Percentiles rank a stretch among this genome's conserved stretches.
phyloP scores from a whole-genome alignment of 2,888 invertebrate genomes.

The Callyntrura guangdongensis region DNA sequence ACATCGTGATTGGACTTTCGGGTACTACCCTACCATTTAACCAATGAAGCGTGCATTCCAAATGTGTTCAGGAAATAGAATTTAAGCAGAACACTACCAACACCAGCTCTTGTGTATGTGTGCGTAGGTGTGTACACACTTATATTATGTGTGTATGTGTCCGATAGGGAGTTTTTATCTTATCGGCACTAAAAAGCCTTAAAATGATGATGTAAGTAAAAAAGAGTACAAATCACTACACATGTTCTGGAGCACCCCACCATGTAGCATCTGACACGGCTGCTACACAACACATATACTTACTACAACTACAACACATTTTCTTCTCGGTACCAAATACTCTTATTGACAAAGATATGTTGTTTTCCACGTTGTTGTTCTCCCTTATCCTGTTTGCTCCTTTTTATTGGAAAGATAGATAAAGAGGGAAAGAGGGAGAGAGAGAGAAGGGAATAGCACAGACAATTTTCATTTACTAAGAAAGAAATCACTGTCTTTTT shows the following conservation, averaged over 20 bases:
- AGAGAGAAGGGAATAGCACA: slow-evolving; percentile 14
- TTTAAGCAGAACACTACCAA: no score
- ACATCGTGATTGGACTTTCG: no score
- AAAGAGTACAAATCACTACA: slow-evolving; percentile 59
- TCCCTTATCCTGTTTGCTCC: slow-evolving; percentile 34
- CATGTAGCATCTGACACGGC: slow-evolving; percentile 6
- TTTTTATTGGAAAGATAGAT: slow-evolving; percentile 41
- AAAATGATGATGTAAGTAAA: slow-evolving; percentile 58
- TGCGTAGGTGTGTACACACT: no score
- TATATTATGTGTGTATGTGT: no score
- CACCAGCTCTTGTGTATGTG: no score
- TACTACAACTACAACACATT: background rate
- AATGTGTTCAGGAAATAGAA: no score
- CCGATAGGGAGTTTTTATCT: background rate
- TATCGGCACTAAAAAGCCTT: slow-evolving; percentile 34
- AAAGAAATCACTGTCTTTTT: slow-evolving; percentile 67
- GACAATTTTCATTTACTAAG: slow-evolving; percentile 66
- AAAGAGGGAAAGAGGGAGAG: no score
- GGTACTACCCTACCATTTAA: no score
- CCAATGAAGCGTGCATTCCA: no score
- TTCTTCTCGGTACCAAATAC: background rate
- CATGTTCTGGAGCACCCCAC: background rate
- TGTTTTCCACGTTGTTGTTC: slow-evolving; percentile 50
- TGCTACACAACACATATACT: background rate
- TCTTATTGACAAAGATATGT: slow-evolving; percentile 55